Conservation (phyloP, 2,113 vertebrate species). For the Cyrtonyx montezumae region DNA sequence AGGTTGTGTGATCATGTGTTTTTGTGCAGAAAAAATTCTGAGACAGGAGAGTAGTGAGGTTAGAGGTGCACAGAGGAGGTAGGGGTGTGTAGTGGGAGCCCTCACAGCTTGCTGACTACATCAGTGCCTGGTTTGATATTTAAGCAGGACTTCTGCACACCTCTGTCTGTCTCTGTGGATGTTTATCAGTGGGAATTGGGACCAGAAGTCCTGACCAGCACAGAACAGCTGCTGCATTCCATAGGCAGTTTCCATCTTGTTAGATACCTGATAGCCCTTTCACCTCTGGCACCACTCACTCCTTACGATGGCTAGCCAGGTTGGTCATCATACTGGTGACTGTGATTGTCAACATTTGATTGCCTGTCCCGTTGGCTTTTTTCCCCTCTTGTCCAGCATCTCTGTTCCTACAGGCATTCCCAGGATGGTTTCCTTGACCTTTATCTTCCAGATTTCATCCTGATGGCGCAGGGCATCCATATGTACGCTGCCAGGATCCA, state of each 20-base stretch:
- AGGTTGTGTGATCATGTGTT: background rate
- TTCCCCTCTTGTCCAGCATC: rapidly evolving
- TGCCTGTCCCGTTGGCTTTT: background rate
- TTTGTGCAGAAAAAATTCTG: background rate
- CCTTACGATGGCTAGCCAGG: background rate
- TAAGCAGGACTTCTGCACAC: background rate
- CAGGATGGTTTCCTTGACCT: conserved; percentile 76
- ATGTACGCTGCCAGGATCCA: conserved; percentile 86
- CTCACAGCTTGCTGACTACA: background rate
- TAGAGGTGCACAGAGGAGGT: background rate
- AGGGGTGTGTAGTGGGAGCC: background rate
- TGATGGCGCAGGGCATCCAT: conserved; percentile 80
- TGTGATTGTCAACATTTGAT: background rate
- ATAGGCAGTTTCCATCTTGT: no score
- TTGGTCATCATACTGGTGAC: background rate
- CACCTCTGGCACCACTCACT: background rate
- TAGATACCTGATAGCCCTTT: background rate
- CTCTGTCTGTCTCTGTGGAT: background rate
- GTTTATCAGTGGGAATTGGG: background rate
- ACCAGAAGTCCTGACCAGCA: rapidly evolving
- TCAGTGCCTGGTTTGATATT: background rate
- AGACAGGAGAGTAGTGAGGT: background rate
- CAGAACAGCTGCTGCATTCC: background rate
- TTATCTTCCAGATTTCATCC: conserved; percentile 79
- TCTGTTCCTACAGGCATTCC: background rate